Percentiles rank a stretch among this genome's conserved stretches.
Conservation (phyloP, 1,140 invertebrate species). For the Drosophila triauraria region DNA sequence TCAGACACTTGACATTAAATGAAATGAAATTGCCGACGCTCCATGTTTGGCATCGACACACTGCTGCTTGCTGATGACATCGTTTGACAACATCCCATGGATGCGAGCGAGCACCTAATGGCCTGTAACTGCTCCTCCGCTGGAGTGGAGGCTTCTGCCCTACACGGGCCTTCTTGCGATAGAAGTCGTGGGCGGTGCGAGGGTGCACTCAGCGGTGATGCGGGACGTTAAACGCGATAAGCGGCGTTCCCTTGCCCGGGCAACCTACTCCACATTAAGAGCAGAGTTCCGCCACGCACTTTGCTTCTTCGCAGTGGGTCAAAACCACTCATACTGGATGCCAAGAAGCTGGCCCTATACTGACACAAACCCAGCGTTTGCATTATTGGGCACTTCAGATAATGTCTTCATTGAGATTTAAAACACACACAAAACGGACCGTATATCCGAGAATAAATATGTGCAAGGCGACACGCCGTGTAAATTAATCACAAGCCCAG, state of each 20-base stretch:
- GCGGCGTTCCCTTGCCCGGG: slow-evolving; percentile 26
- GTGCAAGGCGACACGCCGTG: slow-evolving; percentile 41
- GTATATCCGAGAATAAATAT: slow-evolving; percentile 48
- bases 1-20: slow-evolving; percentile 74
- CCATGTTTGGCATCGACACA: slow-evolving; percentile 40
- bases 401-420: slow-evolving; percentile 32
- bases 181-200: slow-evolving; percentile 6
- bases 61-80: slow-evolving; percentile 68
- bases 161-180: slow-evolving; percentile 14
- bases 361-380: background rate
- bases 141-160: slow-evolving; percentile 12
- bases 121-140: slow-evolving; percentile 46
- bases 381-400: slow-evolving; percentile 22
- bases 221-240: slow-evolving; percentile 67
- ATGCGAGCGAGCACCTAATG: slow-evolving; percentile 73
- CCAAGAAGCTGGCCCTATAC: background rate
- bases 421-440: slow-evolving; percentile 13
- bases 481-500: slow-evolving; percentile 60
- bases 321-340: slow-evolving; percentile 1
- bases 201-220: slow-evolving; percentile 37
- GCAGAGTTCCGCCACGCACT: slow-evolving; percentile 1
- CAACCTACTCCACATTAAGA: slow-evolving; percentile 16
- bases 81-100: slow-evolving; percentile 74
- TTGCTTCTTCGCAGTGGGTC: slow-evolving; percentile 1
- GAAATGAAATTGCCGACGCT: slow-evolving; percentile 68